These are phyloP conservation scores for Drosophila rufa DNA, from an alignment of 1,140 invertebrate genomes.

Conservation along the genomic window DNA sequence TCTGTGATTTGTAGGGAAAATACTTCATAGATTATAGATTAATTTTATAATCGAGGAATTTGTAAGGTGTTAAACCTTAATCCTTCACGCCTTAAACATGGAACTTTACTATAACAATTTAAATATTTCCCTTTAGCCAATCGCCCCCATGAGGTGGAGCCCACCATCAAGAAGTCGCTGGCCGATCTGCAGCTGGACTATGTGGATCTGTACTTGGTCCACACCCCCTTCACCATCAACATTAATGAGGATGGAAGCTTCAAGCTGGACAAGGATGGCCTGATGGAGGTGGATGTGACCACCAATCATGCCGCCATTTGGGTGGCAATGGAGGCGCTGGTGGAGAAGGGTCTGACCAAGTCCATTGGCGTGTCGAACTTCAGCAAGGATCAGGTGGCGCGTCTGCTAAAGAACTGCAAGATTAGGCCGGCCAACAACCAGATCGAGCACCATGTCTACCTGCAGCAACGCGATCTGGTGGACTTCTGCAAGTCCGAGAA, in stretches of 20 bases:
- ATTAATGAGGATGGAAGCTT: conserved; percentile 85
- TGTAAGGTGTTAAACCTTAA: too few species aligned
- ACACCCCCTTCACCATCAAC: conserved; percentile 90
- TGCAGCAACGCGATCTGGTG: conserved; percentile 91
- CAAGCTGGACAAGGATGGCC: conserved; percentile 86
- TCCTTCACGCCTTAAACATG: too few species aligned
- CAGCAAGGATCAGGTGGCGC: conserved; percentile 89
- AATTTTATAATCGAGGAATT: too few species aligned
- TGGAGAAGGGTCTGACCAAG: conserved; percentile 88
- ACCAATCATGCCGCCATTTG: conserved; percentile 90
- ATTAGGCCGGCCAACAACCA: conserved; percentile 91
- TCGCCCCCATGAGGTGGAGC: conserved; percentile 89
- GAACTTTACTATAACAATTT: background rate
- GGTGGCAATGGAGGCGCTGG: conserved; percentile 92
- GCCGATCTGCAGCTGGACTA: conserved; percentile 91
- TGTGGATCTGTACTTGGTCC: conserved; percentile 94
- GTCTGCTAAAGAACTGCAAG: conserved; percentile 88
- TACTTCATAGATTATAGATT: too few species aligned
- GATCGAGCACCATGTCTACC: conserved; percentile 93
- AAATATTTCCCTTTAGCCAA: conserved; percentile 85
- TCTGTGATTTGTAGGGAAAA: background rate
- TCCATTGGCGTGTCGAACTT: conserved; percentile 94
- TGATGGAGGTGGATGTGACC: conserved; percentile 88
- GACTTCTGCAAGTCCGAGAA: conserved; percentile 90
- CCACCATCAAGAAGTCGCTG: conserved; percentile 90